Percentiles rank a stretch among this genome's conserved stretches.
Evolutionary conservation across 2,888 invertebrate genomes (phyloP).

Genomic region (Aphodius granarius): DNA sequence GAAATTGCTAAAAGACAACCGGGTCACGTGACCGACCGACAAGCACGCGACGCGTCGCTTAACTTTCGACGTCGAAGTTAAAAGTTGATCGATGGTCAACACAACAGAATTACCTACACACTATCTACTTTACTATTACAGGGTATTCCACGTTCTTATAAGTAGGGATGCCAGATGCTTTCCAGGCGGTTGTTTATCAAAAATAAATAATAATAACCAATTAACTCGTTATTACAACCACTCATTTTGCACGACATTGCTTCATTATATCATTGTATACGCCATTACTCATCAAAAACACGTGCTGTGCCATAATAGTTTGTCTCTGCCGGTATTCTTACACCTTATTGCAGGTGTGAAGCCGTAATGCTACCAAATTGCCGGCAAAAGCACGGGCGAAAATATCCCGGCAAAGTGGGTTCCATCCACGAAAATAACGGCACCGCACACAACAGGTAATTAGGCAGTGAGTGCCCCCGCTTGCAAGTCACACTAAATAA

Average conservation of each 20-base stretch:
- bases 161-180: too few species aligned
- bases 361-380: background rate
- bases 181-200: too few species aligned
- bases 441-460: constrained; percentile 34
- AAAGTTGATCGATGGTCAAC: constrained; percentile 6
- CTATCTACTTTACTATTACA: too few species aligned
- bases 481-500: constrained; percentile 41
- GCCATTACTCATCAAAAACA: background rate
- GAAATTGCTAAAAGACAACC: constrained; percentile 34
- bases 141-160: too few species aligned
- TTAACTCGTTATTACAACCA: background rate
- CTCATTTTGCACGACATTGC: background rate
- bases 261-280: background rate
- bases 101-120: background rate
- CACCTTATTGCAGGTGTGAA: background rate
- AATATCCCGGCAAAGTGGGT: background rate
- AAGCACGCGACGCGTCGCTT: constrained; percentile 32
- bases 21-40: constrained; percentile 31
- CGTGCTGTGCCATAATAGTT: background rate
- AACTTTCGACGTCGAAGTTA: constrained; percentile 25
- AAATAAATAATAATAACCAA: background rate
- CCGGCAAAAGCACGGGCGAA: background rate
- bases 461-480: constrained; percentile 37
- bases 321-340: background rate
- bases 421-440: constrained; percentile 24